Evolutionary conservation across 2,888 invertebrate species (phyloP).

Genomic region (Trachelus tabidus): DNA sequence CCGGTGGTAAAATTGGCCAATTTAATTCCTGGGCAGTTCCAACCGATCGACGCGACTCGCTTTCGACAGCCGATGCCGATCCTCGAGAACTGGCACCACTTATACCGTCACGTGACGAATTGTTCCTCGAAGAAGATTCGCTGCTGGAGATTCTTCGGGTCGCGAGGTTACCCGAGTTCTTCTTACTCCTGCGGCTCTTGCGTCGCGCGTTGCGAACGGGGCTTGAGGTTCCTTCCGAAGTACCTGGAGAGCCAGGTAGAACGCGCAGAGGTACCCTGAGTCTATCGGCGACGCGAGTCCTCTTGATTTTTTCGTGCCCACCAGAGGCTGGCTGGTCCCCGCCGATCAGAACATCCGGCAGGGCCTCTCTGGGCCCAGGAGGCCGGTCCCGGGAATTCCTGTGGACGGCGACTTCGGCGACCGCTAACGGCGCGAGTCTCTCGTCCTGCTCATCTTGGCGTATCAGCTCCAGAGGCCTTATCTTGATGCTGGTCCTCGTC

Average conservation of each 20-base stretch:
- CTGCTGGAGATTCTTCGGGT: background rate
- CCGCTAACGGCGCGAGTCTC: constrained; percentile 56
- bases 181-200: background rate
- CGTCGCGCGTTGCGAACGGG: background rate
- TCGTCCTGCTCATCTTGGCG: constrained; percentile 55
- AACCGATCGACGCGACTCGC: background rate
- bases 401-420: constrained; percentile 46
- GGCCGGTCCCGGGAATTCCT: constrained; percentile 48
- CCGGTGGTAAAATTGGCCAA: background rate
- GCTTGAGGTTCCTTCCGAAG: background rate
- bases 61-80: background rate
- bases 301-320: background rate
- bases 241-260: background rate
- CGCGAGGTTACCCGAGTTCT: background rate
- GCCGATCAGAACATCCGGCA: constrained; percentile 42
- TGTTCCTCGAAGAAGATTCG: background rate
- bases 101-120: background rate
- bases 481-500: constrained; percentile 55
- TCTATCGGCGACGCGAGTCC: background rate
- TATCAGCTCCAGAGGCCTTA: constrained; percentile 51
- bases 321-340: constrained; percentile 14
- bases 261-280: background rate
- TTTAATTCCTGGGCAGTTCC: background rate
- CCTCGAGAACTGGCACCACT: background rate
- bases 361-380: constrained; percentile 47